Percentiles rank a stretch among this genome's conserved stretches.
These are phyloP conservation scores for Myzus persicae DNA, from an alignment of 1,140 invertebrate genomes.

Conservation along the genomic window DNA sequence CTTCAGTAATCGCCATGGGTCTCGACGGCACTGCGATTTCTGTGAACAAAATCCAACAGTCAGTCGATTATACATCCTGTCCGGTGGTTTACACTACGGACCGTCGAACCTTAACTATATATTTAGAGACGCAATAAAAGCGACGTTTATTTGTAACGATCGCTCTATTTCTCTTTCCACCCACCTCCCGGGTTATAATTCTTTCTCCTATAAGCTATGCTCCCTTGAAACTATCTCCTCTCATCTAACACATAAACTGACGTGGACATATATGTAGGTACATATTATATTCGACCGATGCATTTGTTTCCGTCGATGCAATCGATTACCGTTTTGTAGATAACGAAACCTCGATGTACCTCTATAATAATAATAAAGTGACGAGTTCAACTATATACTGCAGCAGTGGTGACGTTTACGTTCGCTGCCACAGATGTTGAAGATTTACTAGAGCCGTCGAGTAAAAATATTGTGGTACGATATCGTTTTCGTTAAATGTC, in stretches of 20 bases:
- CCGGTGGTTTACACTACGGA: not conserved
- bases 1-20: not conserved
- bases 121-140: not conserved
- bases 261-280: not conserved
- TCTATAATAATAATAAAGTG: not conserved
- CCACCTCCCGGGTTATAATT: not conserved
- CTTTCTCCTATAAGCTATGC: not conserved
- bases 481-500: not conserved
- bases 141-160: not conserved
- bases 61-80: not conserved
- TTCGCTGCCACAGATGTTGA: not conserved
- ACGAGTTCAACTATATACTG: not conserved
- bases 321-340: not conserved
- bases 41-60: conserved; percentile 34
- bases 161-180: not conserved
- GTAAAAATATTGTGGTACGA: not conserved
- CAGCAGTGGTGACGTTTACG: not conserved
- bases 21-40: conserved; percentile 45
- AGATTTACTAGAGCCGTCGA: not conserved
- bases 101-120: not conserved
- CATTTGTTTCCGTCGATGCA: not conserved
- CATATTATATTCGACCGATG: not conserved
- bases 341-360: not conserved
- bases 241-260: not conserved
- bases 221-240: not conserved